Percentiles rank a stretch among this genome's conserved stretches.
Evolutionary conservation across 2,888 invertebrate species (phyloP).

Genomic region (Xanthia togata): DNA sequence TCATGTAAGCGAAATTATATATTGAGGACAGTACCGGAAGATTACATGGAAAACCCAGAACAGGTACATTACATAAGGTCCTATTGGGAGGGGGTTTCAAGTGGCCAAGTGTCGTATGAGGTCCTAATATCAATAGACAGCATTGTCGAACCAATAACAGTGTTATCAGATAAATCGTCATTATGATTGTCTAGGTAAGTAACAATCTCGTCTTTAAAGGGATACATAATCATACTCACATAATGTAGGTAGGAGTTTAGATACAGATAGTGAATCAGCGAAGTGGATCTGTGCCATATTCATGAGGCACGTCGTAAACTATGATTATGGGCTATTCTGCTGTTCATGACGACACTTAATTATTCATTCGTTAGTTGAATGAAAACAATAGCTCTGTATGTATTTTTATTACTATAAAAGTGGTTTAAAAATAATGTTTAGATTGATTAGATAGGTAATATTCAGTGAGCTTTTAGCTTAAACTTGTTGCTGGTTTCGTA

Average conservation of each 20-base stretch:
- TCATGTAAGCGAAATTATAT: constrained; percentile 23
- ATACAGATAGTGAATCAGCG: constrained; percentile 12
- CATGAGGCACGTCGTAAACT: constrained; percentile 34
- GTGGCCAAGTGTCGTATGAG: not conserved
- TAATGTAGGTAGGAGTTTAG: not conserved
- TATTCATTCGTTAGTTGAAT: constrained; percentile 30
- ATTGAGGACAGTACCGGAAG: constrained; percentile 13
- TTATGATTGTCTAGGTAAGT: constrained; percentile 1
- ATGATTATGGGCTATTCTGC: constrained; percentile 26
- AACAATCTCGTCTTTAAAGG: not conserved
- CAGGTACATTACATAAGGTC: constrained; percentile 1
- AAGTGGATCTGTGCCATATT: constrained; percentile 27
- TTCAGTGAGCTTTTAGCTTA: not conserved
- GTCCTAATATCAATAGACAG: constrained; percentile 2
- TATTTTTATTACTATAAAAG: constrained; percentile 4
- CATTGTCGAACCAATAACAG: not conserved
- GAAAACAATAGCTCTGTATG: constrained; percentile 7
- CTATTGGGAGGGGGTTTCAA: not conserved
- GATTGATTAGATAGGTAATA: not conserved
- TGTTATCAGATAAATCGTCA: not conserved
- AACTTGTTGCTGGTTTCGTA: not conserved
- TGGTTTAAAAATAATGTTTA: not conserved
- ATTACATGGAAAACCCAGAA: constrained; percentile 9
- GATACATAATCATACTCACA: not conserved
- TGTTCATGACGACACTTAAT: not conserved